phyloP scores from a whole-genome alignment of 2,888 invertebrate genomes.

The Xiphydria camelus region DNA sequence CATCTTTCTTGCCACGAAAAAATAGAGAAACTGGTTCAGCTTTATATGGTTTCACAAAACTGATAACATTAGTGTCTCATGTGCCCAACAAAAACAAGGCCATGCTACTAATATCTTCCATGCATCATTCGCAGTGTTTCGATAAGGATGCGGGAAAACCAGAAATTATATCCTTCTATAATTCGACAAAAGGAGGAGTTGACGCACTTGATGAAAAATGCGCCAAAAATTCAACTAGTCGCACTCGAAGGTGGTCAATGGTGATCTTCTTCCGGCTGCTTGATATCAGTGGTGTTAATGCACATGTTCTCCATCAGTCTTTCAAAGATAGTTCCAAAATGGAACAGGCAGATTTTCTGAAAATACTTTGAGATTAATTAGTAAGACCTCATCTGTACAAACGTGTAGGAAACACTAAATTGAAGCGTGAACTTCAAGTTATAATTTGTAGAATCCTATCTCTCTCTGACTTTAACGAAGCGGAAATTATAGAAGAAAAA shows the following conservation, averaged over 20 bases:
- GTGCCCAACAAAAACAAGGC: conserved; percentile 26
- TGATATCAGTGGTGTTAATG: conserved; percentile 17
- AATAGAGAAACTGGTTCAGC: conserved; percentile 17
- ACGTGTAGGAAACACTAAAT: too few relatives aligned
- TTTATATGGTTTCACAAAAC: conserved; percentile 28
- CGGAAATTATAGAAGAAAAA: too few relatives aligned
- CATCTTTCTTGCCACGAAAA: conserved; percentile 32
- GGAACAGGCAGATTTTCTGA: too few relatives aligned
- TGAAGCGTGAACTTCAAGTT: too few relatives aligned
- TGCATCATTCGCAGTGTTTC: too few relatives aligned
- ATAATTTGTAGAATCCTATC: too few relatives aligned
- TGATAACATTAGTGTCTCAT: conserved; percentile 20
- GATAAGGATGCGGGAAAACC: conserved; percentile 23
- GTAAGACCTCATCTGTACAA: too few relatives aligned
- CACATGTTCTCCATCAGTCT: conserved; percentile 4
- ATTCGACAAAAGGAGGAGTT: conserved; percentile 31
- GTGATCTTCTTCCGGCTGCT: conserved; percentile 28
- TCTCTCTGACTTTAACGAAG: too few relatives aligned
- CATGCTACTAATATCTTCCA: conserved; percentile 27
- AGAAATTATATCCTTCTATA: conserved; percentile 33
- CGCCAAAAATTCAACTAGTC: conserved; percentile 27
- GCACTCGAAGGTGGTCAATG: conserved; percentile 31
- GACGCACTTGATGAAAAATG: conserved; percentile 32
- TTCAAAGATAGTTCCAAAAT: conserved; percentile 1
- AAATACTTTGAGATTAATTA: too few relatives aligned